Percentiles rank a stretch among this genome's conserved stretches.
phyloP scores from a whole-genome alignment of 2,797 vertebrate genomes.

The Aphelocoma californica region DNA sequence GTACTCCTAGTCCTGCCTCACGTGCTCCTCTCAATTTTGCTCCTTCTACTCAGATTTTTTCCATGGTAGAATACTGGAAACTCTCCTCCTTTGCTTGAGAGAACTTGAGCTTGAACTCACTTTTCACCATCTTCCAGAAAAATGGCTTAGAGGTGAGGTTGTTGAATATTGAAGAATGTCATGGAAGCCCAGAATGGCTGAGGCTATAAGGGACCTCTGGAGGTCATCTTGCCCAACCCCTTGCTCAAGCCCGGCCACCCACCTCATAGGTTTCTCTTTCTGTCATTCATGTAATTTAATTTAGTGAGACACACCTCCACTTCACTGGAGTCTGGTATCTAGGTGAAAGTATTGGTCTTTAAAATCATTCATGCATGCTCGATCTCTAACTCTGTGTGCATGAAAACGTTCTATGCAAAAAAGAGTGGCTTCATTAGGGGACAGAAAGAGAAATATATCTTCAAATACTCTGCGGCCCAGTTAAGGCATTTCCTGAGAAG shows the following conservation, averaged over 20 bases:
- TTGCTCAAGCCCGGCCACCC: background rate
- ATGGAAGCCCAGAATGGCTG: background rate
- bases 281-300: background rate
- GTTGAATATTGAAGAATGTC: background rate
- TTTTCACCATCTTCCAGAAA: background rate
- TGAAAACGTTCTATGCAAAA: background rate
- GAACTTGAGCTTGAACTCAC: background rate
- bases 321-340: background rate
- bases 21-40: background rate
- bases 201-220: background rate
- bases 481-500: conserved; percentile 12
- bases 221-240: background rate
- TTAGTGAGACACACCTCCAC: background rate
- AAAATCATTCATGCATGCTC: accelerated
- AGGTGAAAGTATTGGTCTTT: background rate
- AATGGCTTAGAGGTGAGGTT: background rate
- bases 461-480: background rate
- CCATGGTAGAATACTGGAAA: background rate
- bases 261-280: background rate
- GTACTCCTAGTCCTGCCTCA: background rate
- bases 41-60: background rate
- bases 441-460: background rate
- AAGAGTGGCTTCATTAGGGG: background rate
- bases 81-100: background rate
- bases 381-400: accelerated